Conservation (phyloP, 2,113 vertebrate genomes). For the Rhineura floridana region DNA sequence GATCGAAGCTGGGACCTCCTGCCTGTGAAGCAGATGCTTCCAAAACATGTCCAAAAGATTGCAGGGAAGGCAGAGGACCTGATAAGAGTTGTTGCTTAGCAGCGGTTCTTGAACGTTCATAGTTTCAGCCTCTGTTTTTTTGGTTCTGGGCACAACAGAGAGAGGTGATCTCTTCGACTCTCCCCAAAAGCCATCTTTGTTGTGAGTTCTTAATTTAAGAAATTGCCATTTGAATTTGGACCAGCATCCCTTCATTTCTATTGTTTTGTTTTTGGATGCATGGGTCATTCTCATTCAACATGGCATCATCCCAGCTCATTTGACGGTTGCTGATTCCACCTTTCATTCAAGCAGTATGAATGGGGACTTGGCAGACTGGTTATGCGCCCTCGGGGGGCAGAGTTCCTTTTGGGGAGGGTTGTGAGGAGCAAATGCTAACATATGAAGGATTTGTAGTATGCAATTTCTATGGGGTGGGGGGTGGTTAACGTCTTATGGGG, state of each 20-base stretch:
- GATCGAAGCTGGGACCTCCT: no score
- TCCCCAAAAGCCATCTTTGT: no score
- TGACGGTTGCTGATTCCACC: accelerated
- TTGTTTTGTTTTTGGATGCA: not conserved
- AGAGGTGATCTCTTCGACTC: no score
- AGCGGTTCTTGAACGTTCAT: not conserved
- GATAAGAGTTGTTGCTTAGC: not conserved
- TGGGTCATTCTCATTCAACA: not conserved
- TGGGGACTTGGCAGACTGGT: conserved; percentile 64
- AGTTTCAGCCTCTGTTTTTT: no score
- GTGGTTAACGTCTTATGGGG: conserved; percentile 85
- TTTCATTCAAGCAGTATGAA: not conserved
- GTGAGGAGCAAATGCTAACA: conserved; percentile 78
- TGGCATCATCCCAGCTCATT: not conserved
- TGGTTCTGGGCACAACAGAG: not conserved
- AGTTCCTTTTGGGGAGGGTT: conserved; percentile 51
- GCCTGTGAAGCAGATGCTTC: no score
- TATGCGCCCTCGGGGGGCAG: no score
- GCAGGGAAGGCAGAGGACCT: no score
- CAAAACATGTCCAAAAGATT: no score
- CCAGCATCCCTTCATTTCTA: not conserved
- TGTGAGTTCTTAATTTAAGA: not conserved
- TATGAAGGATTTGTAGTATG: conserved; percentile 75
- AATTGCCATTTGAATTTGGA: conserved; percentile 30
- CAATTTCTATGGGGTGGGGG: conserved; percentile 57